Percentiles rank a stretch among this genome's conserved stretches.
phyloP scores from a whole-genome alignment of 1,140 invertebrate genomes.

The Centruroides vittatus region DNA sequence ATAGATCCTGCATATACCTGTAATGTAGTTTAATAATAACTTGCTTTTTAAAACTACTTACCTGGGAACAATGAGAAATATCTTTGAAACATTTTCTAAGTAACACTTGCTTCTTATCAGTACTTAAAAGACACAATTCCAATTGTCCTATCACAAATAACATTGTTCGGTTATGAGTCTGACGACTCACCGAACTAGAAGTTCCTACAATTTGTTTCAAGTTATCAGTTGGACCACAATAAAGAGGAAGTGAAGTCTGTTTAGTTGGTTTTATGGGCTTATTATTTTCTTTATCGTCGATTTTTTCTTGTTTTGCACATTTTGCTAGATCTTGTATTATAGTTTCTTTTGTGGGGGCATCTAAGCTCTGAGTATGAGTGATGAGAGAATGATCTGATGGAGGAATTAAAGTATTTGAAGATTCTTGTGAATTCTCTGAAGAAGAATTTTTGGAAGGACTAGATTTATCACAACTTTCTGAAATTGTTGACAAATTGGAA shows the following conservation, averaged over 20 bases:
- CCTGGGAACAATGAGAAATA: slow-evolving; percentile 70
- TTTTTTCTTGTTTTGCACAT: too few relatives aligned
- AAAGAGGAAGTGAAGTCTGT: slow-evolving; percentile 13
- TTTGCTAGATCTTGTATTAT: slow-evolving; percentile 12
- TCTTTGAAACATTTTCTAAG: slow-evolving; percentile 74
- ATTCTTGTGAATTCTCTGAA: too few relatives aligned
- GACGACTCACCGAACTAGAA: slow-evolving; percentile 1
- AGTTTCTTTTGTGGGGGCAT: slow-evolving; percentile 10
- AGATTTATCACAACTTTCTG: too few relatives aligned
- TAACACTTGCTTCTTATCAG: slow-evolving; percentile 75
- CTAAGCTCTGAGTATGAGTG: slow-evolving; percentile 19
- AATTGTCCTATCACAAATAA: slow-evolving; percentile 64
- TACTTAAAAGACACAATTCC: slow-evolving; percentile 77
- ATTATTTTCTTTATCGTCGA: not conserved
- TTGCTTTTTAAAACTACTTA: slow-evolving; percentile 22
- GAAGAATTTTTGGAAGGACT: too few relatives aligned
- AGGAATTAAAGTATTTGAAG: too few relatives aligned
- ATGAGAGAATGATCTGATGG: slow-evolving; percentile 10
- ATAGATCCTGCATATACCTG: too few relatives aligned
- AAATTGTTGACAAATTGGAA: too few relatives aligned
- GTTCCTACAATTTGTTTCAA: slow-evolving; percentile 1
- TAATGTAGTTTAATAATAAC: too few relatives aligned
- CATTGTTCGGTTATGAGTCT: slow-evolving; percentile 73
- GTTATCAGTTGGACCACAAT: slow-evolving; percentile 5
- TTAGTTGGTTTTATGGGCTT: slow-evolving; percentile 2